phyloP scores from a whole-genome alignment of 2,797 vertebrate genomes.

The Picus viridis region DNA sequence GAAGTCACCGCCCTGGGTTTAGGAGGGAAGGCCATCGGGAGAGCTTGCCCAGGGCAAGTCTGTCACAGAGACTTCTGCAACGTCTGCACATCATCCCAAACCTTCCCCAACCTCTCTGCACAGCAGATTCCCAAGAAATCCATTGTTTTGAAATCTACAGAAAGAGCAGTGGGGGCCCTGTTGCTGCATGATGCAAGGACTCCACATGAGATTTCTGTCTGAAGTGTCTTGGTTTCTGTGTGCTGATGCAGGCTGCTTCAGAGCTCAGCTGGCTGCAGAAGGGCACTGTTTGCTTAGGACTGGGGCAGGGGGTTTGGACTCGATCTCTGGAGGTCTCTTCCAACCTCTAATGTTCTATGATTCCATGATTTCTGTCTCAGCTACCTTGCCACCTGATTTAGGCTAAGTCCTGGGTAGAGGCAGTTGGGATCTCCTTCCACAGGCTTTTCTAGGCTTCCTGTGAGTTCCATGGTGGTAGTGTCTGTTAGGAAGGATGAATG shows the following conservation, averaged over 20 bases:
- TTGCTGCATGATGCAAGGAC: not conserved
- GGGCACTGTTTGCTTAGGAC: not conserved
- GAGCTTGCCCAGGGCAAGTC: not conserved
- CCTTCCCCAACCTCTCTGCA: not conserved
- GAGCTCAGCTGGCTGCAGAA: not conserved
- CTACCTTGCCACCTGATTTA: not conserved
- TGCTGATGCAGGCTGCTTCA: not conserved
- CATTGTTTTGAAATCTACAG: not conserved
- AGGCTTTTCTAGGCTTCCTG: not conserved
- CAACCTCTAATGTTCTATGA: too few species aligned
- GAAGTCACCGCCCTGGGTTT: not conserved
- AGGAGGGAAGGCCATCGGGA: not conserved
- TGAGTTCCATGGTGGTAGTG: fast-evolving
- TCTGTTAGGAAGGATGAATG: not conserved
- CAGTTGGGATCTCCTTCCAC: not conserved
- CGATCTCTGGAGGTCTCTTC: too few species aligned
- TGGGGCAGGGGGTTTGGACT: not conserved
- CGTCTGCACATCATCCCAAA: not conserved
- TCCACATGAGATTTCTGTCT: not conserved
- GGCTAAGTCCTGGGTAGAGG: not conserved
- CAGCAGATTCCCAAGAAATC: not conserved
- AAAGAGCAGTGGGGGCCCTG: not conserved
- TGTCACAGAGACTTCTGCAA: not conserved
- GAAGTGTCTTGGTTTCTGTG: not conserved
- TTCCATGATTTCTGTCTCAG: not conserved